phyloP scores from a whole-genome alignment of 2,797 vertebrate species.

The Urophycis tenuis region DNA sequence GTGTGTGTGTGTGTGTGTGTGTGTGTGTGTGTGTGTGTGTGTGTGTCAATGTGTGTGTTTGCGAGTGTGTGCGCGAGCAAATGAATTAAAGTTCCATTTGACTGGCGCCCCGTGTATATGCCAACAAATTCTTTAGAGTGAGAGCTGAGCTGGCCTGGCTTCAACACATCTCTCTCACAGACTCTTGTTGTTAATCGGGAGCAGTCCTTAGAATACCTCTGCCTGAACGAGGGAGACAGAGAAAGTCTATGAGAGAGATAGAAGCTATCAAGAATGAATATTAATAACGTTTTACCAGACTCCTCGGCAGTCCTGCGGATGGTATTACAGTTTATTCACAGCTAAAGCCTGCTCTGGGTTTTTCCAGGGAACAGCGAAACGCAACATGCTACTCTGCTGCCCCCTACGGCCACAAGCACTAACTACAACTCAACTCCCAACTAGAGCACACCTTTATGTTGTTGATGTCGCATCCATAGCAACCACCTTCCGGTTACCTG shows the following conservation, averaged over 20 bases:
- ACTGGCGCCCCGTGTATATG: slow-evolving; percentile 70
- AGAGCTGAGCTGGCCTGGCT: slow-evolving; percentile 59
- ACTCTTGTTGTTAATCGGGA: slow-evolving; percentile 61
- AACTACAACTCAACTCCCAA: slow-evolving; percentile 3
- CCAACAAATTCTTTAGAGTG: slow-evolving; percentile 71
- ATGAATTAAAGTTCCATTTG: slow-evolving; percentile 70
- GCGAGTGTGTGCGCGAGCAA: slow-evolving; percentile 52
- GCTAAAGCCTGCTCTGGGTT: slow-evolving; percentile 39
- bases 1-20: slow-evolving; percentile 56
- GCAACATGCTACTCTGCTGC: slow-evolving; percentile 53
- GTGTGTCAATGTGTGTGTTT: slow-evolving; percentile 47
- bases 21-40: slow-evolving; percentile 51
- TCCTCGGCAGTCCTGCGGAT: slow-evolving; percentile 56
- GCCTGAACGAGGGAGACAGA: slow-evolving; percentile 35
- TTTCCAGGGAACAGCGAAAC: neutral
- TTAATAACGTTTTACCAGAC: slow-evolving; percentile 50
- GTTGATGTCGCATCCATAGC: slow-evolving; percentile 31
- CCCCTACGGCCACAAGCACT: slow-evolving; percentile 48
- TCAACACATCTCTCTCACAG: slow-evolving; percentile 66
- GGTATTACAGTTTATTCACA: slow-evolving; percentile 59
- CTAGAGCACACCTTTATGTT: slow-evolving; percentile 11
- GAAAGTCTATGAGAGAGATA: slow-evolving; percentile 24
- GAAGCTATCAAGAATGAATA: neutral
- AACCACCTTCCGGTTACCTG: slow-evolving; percentile 38
- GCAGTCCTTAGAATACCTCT: slow-evolving; percentile 51